Percentiles rank a stretch among this genome's conserved stretches.
phyloP scores from a whole-genome alignment of 2,888 invertebrate species.

The Machimus rusticus region DNA sequence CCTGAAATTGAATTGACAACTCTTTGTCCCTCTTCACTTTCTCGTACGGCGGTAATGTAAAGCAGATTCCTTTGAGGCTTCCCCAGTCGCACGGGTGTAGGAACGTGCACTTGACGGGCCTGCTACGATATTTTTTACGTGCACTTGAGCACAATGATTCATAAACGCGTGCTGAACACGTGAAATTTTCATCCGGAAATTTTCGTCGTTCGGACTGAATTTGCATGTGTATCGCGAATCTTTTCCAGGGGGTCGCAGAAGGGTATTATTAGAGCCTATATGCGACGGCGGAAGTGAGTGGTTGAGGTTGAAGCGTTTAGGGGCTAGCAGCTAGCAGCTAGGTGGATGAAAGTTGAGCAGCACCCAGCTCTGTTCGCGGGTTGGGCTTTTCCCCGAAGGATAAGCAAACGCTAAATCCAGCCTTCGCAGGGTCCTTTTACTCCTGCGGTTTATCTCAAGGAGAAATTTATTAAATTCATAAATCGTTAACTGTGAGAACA shows the following conservation, averaged over 20 bases:
- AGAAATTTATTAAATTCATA: conserved; percentile 45
- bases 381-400: not conserved
- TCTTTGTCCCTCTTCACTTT: not conserved
- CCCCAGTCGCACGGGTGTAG: not conserved
- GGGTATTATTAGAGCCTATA: not conserved
- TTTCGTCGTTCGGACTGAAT: not conserved
- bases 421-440: not conserved
- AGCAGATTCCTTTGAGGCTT: conserved; percentile 18
- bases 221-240: conserved; percentile 3
- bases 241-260: not conserved
- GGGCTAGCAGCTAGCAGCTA: too few species aligned
- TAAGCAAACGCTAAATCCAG: not conserved
- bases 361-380: not conserved
- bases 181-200: conserved; percentile 9
- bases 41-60: not conserved
- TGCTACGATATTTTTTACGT: not conserved
- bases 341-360: not conserved
- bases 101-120: not conserved
- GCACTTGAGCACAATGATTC: not conserved
- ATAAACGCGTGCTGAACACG: not conserved
- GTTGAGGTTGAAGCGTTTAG: not conserved
- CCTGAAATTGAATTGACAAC: conserved; percentile 31
- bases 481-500: conserved; percentile 38
- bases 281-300: not conserved
- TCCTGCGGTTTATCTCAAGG: conserved; percentile 8